phyloP scores from a whole-genome alignment of 2,113 vertebrate genomes.

The Rynchops niger region DNA sequence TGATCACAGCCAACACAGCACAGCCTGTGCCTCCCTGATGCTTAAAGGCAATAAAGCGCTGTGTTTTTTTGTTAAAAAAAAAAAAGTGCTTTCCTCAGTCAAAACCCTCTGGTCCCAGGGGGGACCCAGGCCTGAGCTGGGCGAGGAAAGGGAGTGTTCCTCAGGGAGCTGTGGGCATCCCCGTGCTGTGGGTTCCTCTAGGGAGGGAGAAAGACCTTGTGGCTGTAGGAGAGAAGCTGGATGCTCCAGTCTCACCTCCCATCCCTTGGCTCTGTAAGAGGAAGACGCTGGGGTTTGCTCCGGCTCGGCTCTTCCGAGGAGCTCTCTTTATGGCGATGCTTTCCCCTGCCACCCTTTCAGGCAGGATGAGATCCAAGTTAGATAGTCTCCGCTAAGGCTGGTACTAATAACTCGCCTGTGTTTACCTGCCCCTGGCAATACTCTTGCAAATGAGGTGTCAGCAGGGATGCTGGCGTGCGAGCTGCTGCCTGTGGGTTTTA shows the following conservation, averaged over 20 bases:
- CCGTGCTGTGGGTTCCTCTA: not conserved
- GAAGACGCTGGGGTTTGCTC: not conserved
- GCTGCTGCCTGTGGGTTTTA: not conserved
- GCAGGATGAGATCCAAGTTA: not conserved
- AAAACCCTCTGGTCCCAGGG: not conserved
- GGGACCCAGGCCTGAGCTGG: not conserved
- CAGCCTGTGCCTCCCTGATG: not conserved
- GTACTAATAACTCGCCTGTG: not conserved
- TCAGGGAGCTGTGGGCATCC: fast-evolving
- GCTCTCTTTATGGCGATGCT: not conserved
- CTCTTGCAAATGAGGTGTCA: not conserved
- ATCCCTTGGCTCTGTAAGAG: not conserved
- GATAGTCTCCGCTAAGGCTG: not conserved
- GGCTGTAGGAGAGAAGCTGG: not conserved
- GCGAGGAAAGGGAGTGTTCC: not conserved
- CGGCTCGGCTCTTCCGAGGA: not conserved
- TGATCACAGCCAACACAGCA: not conserved
- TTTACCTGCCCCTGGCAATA: not conserved
- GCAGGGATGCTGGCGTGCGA: not conserved
- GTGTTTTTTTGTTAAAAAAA: not conserved
- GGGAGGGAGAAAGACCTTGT: not conserved
- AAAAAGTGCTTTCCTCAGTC: not conserved
- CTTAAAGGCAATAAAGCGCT: not conserved
- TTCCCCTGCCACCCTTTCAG: not conserved
- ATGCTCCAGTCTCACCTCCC: not conserved